Percentiles rank a stretch among this genome's conserved stretches.
phyloP scores from a whole-genome alignment of 2,113 vertebrate species.

The Prinia subflava region DNA sequence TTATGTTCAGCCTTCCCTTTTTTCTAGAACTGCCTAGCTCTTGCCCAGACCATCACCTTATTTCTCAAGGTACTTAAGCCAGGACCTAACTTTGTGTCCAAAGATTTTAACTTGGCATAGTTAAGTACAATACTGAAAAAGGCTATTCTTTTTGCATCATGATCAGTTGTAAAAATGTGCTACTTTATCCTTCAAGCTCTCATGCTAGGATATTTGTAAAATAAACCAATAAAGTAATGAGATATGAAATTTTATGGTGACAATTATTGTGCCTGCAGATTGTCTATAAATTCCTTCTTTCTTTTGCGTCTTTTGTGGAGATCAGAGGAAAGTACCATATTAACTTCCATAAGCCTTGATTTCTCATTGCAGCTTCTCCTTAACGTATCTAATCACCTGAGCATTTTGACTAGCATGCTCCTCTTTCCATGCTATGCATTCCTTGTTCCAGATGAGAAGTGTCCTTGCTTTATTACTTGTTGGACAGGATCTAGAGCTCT shows the following conservation, averaged over 20 bases:
- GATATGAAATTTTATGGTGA: not conserved
- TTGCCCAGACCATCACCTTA: not conserved
- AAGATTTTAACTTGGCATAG: not conserved
- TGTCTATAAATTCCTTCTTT: not conserved
- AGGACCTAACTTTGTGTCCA: not conserved
- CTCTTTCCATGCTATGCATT: not conserved
- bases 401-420: not conserved
- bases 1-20: not conserved
- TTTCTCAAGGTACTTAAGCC: not conserved
- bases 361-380: not conserved
- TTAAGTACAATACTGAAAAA: not conserved
- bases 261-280: not conserved
- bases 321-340: not conserved
- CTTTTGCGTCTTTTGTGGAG: not conserved
- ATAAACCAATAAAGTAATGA: not conserved
- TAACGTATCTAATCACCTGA: not conserved
- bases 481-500: not conserved
- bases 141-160: not conserved
- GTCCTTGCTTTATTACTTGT: accelerated
- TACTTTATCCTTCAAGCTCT: not conserved
- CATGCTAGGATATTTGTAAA: not conserved
- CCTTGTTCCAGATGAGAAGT: not conserved
- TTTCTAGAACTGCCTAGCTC: not conserved
- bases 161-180: not conserved
- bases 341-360: not conserved